Evolutionary conservation across 1,140 invertebrate genomes (phyloP), one percentile per base, ranked within the genome.

Genomic region (Eupristina koningsbergeri): DNA sequence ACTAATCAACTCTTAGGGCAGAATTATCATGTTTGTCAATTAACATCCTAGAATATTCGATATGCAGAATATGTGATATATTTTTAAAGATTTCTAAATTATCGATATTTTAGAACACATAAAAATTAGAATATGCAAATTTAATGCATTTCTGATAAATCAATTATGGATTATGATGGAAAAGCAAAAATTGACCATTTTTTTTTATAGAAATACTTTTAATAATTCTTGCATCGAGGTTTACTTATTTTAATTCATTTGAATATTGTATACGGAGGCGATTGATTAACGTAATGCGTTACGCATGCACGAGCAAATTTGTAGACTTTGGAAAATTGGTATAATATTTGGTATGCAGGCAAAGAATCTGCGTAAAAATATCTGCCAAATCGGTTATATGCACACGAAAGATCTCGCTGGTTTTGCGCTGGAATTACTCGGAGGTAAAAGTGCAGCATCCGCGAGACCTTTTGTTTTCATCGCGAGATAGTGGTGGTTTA

Each of bases 381-480:
- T 41, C 67, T 71, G 67, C 17, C 67, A 41, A 71, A 71, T 71
- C 26, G 36, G 67, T 71, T 71, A 71, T 41, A 26, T 71, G 36
- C 36, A n/a, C 36, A 41, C 36, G 67, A 47, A 34, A 75, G 73
- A 75, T n/a, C 15, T 50, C 15, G 45, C 45, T 75, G 73, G 45
- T 75, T 75, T 75, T 50, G 45, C 73, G 73, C n/a, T 75, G 73
- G 41, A 75, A 75, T 75, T 29, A 75, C 47, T 31, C n/a, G 34
- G 45, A 50, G 45, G 26, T 22, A 34, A 64, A 47, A 64, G 41
- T 71, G 63, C 47, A 69, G 78, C 34, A 34, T 80, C 45, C 39
- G 41, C 75, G 53, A 50, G 78, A 69, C 64, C 78, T 83, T 83
- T 39, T 74, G 64, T 77, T 78, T 83, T 77, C 69, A 31, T 3